Percentiles rank a stretch among this genome's conserved stretches.
These are phyloP conservation scores for Melanostoma mellinum DNA, from an alignment of 2,888 invertebrate species.

Conservation along the genomic window DNA sequence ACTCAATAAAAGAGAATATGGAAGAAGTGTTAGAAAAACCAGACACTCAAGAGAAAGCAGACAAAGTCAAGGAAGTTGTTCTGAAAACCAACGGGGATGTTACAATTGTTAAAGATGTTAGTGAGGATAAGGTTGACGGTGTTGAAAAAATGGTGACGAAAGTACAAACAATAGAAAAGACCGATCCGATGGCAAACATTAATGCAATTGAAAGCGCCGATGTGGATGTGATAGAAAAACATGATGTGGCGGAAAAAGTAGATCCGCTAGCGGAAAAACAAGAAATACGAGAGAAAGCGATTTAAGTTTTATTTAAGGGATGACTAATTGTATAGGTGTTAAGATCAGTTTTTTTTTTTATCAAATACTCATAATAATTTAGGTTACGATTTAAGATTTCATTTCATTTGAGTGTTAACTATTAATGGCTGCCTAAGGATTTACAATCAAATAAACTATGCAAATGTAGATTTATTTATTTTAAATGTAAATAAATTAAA, in stretches of 20 bases:
- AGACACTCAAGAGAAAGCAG: slow-evolving; percentile 23
- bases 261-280: slow-evolving; percentile 24
- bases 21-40: slow-evolving; percentile 26
- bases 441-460: slow-evolving; percentile 6
- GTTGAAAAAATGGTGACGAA: slow-evolving; percentile 14
- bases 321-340: slow-evolving; percentile 22
- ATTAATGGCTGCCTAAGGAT: slow-evolving; percentile 47
- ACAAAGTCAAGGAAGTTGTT: slow-evolving; percentile 44
- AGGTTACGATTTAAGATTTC: slow-evolving; percentile 48
- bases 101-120: slow-evolving; percentile 22
- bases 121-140: slow-evolving; percentile 24
- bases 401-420: slow-evolving; percentile 55
- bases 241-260: slow-evolving; percentile 21
- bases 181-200: slow-evolving; percentile 42
- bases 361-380: slow-evolving; percentile 59
- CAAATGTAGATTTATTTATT: neutral
- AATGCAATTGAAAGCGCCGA: slow-evolving; percentile 61
- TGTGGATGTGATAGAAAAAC: slow-evolving; percentile 58
- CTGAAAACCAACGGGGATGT: slow-evolving; percentile 42
- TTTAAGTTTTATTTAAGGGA: slow-evolving; percentile 35
- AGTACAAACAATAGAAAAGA: slow-evolving; percentile 15
- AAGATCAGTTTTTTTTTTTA: slow-evolving; percentile 43
- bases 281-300: slow-evolving; percentile 46
- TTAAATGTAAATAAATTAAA: slow-evolving; percentile 65
- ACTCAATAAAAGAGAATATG: neutral